A percentile compares a stretch with the other conserved stretches of the same genome.
Conservation (phyloP, 2,113 vertebrate species). For the Cromileptes altivelis region DNA sequence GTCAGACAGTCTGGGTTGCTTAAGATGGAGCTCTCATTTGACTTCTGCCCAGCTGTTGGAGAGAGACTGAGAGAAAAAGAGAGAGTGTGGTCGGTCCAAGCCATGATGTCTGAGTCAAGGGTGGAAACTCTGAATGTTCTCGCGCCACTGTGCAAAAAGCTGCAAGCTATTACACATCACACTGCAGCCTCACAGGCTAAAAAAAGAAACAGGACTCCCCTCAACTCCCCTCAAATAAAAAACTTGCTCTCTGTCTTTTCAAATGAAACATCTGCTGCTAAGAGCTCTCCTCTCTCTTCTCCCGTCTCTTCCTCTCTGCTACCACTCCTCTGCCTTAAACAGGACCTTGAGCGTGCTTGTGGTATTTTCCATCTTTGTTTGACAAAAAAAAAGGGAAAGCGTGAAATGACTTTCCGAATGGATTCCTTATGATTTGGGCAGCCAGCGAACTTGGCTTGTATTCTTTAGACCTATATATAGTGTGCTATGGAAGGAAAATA, state of each 20-base stretch:
- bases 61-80: constrained; percentile 26
- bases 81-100: constrained; percentile 34
- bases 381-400: constrained; percentile 42
- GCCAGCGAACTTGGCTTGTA: constrained; percentile 31
- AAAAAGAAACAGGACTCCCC: constrained; percentile 70
- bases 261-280: constrained; percentile 47
- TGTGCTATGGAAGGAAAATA: constrained; percentile 30
- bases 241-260: constrained; percentile 39
- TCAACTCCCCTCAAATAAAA: constrained; percentile 41
- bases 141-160: constrained; percentile 80
- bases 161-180: constrained; percentile 81
- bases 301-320: constrained; percentile 5
- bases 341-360: constrained; percentile 47
- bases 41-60: constrained; percentile 30
- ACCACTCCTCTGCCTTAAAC: constrained; percentile 41
- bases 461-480: constrained; percentile 34
- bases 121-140: constrained; percentile 87
- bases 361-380: constrained; percentile 74
- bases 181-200: constrained; percentile 71
- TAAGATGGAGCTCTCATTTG: constrained; percentile 51
- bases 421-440: constrained; percentile 38
- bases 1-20: constrained; percentile 40
- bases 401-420: constrained; percentile 47
- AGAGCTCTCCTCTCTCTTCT: neutral
- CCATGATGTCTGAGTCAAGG: constrained; percentile 73